Conservation (phyloP, 2,797 vertebrate genomes). For the Siniperca scherzeri region DNA sequence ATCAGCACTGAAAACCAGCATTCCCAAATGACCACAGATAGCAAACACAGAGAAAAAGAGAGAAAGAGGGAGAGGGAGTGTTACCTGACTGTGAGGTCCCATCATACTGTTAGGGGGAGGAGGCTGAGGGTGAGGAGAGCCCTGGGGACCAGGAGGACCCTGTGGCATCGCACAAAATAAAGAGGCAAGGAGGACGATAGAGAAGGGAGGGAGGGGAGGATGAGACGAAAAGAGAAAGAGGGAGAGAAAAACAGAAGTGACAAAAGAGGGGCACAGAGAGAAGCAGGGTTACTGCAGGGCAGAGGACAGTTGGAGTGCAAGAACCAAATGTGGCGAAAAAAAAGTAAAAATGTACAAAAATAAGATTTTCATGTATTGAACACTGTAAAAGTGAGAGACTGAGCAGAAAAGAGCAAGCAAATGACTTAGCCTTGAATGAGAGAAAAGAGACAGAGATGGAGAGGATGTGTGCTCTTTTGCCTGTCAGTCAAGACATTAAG, state of each 20-base stretch:
- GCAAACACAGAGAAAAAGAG: conserved; percentile 59
- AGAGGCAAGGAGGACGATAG: conserved; percentile 86
- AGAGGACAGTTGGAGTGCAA: conserved; percentile 85
- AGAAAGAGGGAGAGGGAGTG: conserved; percentile 72
- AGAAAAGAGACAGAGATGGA: conserved; percentile 64
- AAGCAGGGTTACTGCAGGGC: conserved; percentile 91
- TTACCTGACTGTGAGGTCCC: conserved; percentile 99
- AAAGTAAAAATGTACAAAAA: conserved; percentile 51
- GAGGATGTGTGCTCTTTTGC: conserved; percentile 74
- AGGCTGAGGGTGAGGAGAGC: conserved; percentile 99
- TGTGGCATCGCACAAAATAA: conserved; percentile 89
- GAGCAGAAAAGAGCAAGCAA: conserved; percentile 71
- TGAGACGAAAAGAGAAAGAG: conserved; percentile 49
- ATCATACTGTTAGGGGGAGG: conserved; percentile 99
- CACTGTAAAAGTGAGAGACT: conserved; percentile 41
- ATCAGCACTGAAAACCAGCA: conserved; percentile 63
- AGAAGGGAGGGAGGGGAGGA: conserved; percentile 45
- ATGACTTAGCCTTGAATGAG: conserved; percentile 70
- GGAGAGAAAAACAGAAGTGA: conserved; percentile 58
- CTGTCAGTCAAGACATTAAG: conserved; percentile 82
- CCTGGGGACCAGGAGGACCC: conserved; percentile 99
- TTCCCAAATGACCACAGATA: conserved; percentile 68
- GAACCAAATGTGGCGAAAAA: conserved; percentile 72
- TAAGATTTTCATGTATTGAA: conserved; percentile 61
- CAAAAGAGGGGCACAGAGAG: conserved; percentile 63